phyloP scores from a whole-genome alignment of 2,888 invertebrate genomes.

The Clitarchus hookeri region DNA sequence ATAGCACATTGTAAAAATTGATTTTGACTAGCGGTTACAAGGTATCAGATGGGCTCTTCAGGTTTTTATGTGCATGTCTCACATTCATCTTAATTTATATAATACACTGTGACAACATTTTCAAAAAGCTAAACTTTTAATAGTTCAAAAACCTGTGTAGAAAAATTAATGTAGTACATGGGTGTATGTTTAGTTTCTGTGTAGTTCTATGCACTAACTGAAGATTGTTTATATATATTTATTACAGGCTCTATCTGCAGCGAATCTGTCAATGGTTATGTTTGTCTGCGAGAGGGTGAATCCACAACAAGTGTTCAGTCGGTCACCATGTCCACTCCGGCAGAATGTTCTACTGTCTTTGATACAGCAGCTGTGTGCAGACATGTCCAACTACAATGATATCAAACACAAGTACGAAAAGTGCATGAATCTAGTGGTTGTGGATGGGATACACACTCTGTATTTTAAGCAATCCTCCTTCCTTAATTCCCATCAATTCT shows the following conservation, averaged over 20 bases:
- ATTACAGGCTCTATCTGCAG: slow-evolving; percentile 80
- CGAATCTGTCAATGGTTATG: slow-evolving; percentile 85
- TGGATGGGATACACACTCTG: neutral
- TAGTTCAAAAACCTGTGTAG: no score
- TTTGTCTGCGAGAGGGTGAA: slow-evolving; percentile 85
- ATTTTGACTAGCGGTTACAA: no score
- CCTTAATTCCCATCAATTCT: no score
- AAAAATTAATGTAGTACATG: no score
- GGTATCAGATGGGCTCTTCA: no score
- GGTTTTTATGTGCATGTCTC: no score
- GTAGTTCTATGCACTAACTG: neutral
- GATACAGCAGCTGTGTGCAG: slow-evolving; percentile 91
- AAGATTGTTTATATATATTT: slow-evolving; percentile 25
- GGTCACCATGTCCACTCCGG: slow-evolving; percentile 71
- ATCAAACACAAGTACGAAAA: slow-evolving; percentile 71
- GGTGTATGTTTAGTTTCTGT: neutral
- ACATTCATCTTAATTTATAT: no score
- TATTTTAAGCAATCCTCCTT: no score
- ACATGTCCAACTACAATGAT: slow-evolving; percentile 82
- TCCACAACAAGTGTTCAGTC: slow-evolving; percentile 73
- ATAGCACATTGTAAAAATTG: no score
- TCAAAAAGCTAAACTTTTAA: no score
- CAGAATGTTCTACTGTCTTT: slow-evolving; percentile 91
- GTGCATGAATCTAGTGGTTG: neutral
- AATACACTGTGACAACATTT: no score